Conservation (phyloP, 2,113 vertebrate genomes). For the Ardeotis arabs region DNA sequence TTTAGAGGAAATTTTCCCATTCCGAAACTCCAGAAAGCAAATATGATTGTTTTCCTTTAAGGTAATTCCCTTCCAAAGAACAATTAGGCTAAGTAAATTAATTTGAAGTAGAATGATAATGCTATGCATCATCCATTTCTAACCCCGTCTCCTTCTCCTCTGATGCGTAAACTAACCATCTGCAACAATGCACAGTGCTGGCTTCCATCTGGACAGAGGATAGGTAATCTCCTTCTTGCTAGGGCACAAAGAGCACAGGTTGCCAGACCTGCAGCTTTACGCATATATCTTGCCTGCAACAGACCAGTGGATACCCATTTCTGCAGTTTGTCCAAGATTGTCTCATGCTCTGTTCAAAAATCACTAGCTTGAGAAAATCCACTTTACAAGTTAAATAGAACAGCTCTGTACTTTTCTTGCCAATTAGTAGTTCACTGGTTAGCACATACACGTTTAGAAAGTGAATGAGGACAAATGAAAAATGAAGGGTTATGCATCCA, state of each 20-base stretch:
- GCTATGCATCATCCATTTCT: neutral
- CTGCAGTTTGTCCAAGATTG: too few relatives aligned
- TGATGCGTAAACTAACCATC: neutral
- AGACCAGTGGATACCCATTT: too few relatives aligned
- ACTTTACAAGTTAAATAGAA: too few relatives aligned
- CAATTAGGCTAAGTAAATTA: neutral
- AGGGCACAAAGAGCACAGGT: neutral
- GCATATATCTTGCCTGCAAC: too few relatives aligned
- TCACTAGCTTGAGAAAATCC: too few relatives aligned
- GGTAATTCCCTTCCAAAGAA: neutral
- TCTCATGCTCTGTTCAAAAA: too few relatives aligned
- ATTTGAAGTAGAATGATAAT: neutral
- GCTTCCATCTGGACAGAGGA: neutral
- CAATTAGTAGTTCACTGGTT: too few relatives aligned
- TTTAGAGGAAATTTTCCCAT: neutral
- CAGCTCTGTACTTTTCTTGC: too few relatives aligned
- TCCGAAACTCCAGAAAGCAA: neutral
- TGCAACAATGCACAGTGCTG: neutral
- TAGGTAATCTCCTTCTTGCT: neutral
- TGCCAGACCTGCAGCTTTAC: neutral
- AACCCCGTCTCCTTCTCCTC: neutral
- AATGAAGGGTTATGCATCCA: too few relatives aligned
- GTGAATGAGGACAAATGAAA: too few relatives aligned
- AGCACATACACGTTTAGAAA: too few relatives aligned
- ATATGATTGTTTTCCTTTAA: neutral